These are phyloP conservation scores for Sycophila sp. DNA, from an alignment of 1,140 invertebrate species.

Conservation along the genomic window DNA sequence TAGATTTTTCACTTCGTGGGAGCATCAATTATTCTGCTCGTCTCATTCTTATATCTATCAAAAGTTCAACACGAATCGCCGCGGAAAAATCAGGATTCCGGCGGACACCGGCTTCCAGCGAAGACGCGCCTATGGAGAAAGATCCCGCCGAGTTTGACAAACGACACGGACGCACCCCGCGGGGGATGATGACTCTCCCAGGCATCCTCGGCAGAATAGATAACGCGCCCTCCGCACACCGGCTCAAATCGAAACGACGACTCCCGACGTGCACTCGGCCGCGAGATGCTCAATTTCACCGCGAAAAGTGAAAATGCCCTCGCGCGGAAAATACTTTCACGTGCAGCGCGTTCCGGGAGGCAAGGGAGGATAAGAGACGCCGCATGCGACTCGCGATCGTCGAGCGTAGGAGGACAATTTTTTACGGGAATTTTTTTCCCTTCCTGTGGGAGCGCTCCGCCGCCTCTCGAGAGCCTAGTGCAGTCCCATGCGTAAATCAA, in stretches of 20 bases:
- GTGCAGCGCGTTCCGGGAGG: background rate
- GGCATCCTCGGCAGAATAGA: too few relatives aligned
- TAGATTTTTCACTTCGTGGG: too few relatives aligned
- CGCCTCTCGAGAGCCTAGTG: background rate
- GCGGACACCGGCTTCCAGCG: background rate
- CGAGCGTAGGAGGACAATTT: background rate
- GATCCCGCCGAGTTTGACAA: slow-evolving; percentile 42
- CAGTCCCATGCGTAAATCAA: slow-evolving; percentile 49
- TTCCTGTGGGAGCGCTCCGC: background rate
- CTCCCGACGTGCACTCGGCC: background rate
- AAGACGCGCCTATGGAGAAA: background rate
- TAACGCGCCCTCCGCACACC: background rate
- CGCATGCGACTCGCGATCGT: too few relatives aligned
- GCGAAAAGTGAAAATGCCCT: background rate
- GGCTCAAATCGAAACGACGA: background rate
- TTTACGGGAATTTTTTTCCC: background rate
- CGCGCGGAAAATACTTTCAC: background rate
- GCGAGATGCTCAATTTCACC: background rate
- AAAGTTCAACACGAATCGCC: too few relatives aligned
- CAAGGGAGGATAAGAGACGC: too few relatives aligned
- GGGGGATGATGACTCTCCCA: background rate
- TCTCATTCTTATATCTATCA: too few relatives aligned
- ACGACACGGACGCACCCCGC: slow-evolving; percentile 37
- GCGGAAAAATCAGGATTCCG: too few relatives aligned
- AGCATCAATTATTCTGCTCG: too few relatives aligned